Conservation (phyloP, 2,888 invertebrate species). For the Trichacis sp. region DNA sequence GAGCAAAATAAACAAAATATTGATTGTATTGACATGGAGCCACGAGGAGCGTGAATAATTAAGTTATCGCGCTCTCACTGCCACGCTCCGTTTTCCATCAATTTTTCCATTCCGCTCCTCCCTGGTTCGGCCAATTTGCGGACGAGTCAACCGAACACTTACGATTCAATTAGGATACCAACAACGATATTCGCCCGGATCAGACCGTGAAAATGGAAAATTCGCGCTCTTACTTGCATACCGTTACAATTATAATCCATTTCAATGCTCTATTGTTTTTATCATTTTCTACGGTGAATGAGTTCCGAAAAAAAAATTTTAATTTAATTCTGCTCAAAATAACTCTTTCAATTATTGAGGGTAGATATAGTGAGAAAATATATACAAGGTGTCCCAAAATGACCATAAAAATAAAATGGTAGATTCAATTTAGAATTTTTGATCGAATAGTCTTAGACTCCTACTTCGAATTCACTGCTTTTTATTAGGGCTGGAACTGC, state of each 20-base stretch:
- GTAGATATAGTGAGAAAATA: too few species aligned
- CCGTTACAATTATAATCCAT: conserved; percentile 48
- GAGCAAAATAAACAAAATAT: conserved; percentile 41
- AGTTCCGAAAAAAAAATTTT: too few species aligned
- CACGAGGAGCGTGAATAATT: conserved; percentile 51
- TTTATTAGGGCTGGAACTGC: too few species aligned
- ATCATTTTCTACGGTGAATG: too few species aligned
- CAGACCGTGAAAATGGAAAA: conserved; percentile 61
- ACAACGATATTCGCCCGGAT: conserved; percentile 58
- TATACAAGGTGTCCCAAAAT: too few species aligned
- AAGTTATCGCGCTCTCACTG: conserved; percentile 50
- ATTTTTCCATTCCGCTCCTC: conserved; percentile 45
- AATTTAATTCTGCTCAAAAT: too few species aligned
- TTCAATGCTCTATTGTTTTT: neutral
- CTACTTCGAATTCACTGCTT: too few species aligned
- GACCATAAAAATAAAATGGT: too few species aligned
- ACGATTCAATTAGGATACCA: conserved; percentile 62
- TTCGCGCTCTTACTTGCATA: conserved; percentile 53
- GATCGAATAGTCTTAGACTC: too few species aligned
- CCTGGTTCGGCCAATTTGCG: conserved; percentile 63
- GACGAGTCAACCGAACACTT: conserved; percentile 57
- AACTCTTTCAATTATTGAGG: too few species aligned
- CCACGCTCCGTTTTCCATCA: conserved; percentile 36
- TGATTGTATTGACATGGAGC: conserved; percentile 42
- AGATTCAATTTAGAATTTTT: too few species aligned